phyloP scores from a whole-genome alignment of 1,140 invertebrate genomes.

The Teleopsis dalmanni region DNA sequence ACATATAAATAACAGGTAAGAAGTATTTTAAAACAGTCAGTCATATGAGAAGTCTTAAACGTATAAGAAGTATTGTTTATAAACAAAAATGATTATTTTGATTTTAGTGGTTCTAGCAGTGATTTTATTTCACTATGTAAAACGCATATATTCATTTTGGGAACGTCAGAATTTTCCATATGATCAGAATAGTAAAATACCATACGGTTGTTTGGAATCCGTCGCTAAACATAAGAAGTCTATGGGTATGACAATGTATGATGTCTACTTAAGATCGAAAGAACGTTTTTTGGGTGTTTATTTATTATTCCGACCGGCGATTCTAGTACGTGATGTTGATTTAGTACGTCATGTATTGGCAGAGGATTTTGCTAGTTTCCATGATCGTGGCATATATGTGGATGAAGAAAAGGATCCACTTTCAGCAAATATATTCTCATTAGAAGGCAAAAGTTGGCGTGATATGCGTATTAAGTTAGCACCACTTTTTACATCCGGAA shows the following conservation, averaged over 20 bases:
- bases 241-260: slow-evolving; percentile 30
- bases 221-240: slow-evolving; percentile 20
- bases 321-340: slow-evolving; percentile 46
- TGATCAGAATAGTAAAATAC: slow-evolving; percentile 21
- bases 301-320: slow-evolving; percentile 36
- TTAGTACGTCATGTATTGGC: slow-evolving; percentile 44
- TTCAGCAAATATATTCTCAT: slow-evolving; percentile 41
- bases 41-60: too few species aligned
- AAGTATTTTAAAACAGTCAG: too few species aligned
- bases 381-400: slow-evolving; percentile 41
- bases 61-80: too few species aligned
- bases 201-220: slow-evolving; percentile 29
- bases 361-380: slow-evolving; percentile 44
- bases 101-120: not conserved
- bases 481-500: slow-evolving; percentile 52
- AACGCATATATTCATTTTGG: slow-evolving; percentile 29
- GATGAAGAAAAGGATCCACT: slow-evolving; percentile 40
- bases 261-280: slow-evolving; percentile 26
- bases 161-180: slow-evolving; percentile 22
- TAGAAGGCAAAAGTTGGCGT: slow-evolving; percentile 48
- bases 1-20: too few species aligned
- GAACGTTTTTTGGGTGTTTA: slow-evolving; percentile 34
- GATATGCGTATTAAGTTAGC: slow-evolving; percentile 47
- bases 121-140: slow-evolving; percentile 23
- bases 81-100: too few species aligned